Base-by-base conservation (phyloP, 2,888 invertebrate genomes). In the Apodemia mormo region DNA sequence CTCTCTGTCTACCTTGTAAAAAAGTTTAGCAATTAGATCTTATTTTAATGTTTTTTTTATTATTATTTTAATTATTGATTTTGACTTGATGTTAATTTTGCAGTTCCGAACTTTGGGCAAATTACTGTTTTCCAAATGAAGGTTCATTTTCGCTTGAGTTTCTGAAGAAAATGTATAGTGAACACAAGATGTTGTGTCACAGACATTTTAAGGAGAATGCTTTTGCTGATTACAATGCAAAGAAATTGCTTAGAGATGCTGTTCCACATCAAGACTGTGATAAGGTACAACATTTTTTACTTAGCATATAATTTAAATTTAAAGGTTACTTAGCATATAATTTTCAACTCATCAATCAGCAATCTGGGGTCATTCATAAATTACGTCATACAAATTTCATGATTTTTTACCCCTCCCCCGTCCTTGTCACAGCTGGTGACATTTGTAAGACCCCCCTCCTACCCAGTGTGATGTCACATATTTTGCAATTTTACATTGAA, bases 101-200 rank as follows among this genome's bases (percentile, higher is more conserved):
- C 58, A 58, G 58, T 29, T 58, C 29, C 9, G 58, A 58, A 58
- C 30, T 58, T 22, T n/a, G 56, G 56, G 56, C 58, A 5, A 58
- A 30, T 30, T 58, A 58, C 12, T 58, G 29, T 22, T 29, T 29
- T 30, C 29, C 58, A 5, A 12, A 58, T 10, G 10, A 58, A 30
- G 30, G 58, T 6, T 58, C 29, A 58, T 58, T 58, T 58, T 58
- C 58, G 1, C 30, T 58, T 1, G 29, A 58, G 30, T 58, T 58
- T 58, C 12, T 58, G 3, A 58, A 58, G 30, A 58, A 58, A 58
- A 22, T 58, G 58, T 58, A 58, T 12, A 29, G 29, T 10, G 10
- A 58, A 30, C 58, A 58, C 5, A 58, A 58, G 30, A 29, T 58
- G 29, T 58, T 58, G 58, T 58, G 58, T 30, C 58, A 58, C 30